These are phyloP conservation scores for Hydriomena furcata DNA, from an alignment of 2,888 invertebrate species.

Conservation along the genomic window DNA sequence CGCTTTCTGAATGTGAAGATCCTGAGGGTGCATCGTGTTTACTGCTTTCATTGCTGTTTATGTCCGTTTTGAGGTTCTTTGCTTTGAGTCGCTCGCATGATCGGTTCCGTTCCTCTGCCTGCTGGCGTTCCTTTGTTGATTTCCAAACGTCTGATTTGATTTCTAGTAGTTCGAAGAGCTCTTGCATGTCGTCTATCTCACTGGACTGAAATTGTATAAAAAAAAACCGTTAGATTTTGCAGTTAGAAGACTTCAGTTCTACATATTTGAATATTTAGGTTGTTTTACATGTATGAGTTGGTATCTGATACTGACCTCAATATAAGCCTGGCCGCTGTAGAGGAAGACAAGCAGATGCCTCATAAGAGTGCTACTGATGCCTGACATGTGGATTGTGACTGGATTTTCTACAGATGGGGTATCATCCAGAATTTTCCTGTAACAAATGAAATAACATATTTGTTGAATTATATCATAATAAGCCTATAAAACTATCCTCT, in stretches of 20 bases:
- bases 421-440: constrained; percentile 88
- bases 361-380: constrained; percentile 91
- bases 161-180: constrained; percentile 91
- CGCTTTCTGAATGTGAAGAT: constrained; percentile 79
- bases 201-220: constrained; percentile 83
- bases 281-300: neutral
- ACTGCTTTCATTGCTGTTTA: constrained; percentile 80
- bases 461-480: too few relatives aligned
- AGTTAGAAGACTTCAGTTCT: neutral
- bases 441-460: constrained; percentile 46
- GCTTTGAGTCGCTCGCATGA: constrained; percentile 78
- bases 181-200: constrained; percentile 92
- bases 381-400: constrained; percentile 93
- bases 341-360: constrained; percentile 92
- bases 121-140: constrained; percentile 80
- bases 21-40: constrained; percentile 79
- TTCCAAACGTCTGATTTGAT: constrained; percentile 92
- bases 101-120: constrained; percentile 77
- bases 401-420: constrained; percentile 87
- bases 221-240: neutral
- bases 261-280: neutral
- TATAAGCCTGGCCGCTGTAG: constrained; percentile 93
- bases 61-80: constrained; percentile 75
- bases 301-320: constrained; percentile 83
- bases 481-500: too few relatives aligned